Percentiles rank a stretch among this genome's conserved stretches.
Conservation (phyloP, 1,140 invertebrate species). For the Solenopsis fugax region DNA sequence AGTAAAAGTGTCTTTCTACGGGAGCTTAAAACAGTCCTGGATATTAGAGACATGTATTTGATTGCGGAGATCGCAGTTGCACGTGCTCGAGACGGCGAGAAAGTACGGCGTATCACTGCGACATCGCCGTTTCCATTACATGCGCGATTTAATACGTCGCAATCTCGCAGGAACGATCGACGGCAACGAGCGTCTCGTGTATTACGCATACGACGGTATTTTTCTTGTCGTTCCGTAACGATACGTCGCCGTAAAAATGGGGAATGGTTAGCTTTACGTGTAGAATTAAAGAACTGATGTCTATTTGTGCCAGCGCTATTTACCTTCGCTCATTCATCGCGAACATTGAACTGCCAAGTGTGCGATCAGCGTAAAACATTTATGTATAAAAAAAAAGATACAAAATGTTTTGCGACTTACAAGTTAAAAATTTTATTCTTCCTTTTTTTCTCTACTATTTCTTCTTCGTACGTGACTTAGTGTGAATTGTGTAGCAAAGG, state of each 20-base stretch:
- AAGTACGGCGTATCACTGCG: slow-evolving; percentile 44
- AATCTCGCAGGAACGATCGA: slow-evolving; percentile 56
- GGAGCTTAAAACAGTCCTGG: neutral
- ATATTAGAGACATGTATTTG: slow-evolving; percentile 24
- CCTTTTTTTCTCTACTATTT: neutral
- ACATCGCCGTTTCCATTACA: slow-evolving; percentile 57
- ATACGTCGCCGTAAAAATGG: slow-evolving; percentile 23
- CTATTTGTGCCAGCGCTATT: neutral
- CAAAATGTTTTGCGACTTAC: neutral
- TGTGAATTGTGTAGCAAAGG: neutral
- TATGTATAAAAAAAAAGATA: slow-evolving; percentile 1
- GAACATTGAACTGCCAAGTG: neutral
- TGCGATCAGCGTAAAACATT: neutral
- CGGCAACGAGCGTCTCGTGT: slow-evolving; percentile 47
- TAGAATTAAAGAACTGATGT: slow-evolving; percentile 10
- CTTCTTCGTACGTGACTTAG: neutral
- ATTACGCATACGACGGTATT: slow-evolving; percentile 39
- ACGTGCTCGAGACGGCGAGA: slow-evolving; percentile 7
- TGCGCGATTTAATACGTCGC: slow-evolving; percentile 63
- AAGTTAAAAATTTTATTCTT: neutral
- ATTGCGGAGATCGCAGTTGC: slow-evolving; percentile 17
- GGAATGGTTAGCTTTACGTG: neutral
- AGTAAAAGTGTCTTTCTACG: slow-evolving; percentile 15
- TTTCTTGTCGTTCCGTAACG: slow-evolving; percentile 41
- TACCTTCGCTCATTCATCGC: neutral